Base-by-base conservation (phyloP, 2,888 invertebrate species). In the Liodrosophila aerea region DNA sequence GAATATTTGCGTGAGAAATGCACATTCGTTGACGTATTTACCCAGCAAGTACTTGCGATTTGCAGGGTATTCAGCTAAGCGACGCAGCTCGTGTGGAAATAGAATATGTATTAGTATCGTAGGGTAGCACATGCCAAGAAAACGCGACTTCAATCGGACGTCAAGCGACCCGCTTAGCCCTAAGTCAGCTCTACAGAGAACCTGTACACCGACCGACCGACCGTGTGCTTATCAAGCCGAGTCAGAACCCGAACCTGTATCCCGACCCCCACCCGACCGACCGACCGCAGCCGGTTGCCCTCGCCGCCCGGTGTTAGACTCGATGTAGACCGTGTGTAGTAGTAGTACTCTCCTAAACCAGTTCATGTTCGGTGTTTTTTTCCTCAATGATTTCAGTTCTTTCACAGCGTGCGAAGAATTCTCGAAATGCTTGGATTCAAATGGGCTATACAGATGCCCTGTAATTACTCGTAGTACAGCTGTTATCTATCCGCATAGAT, bases 1-100 rank as follows among this genome's bases (percentile, higher is more conserved):
- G 69, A 64, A 58, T 65, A 60, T 64, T 73, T 65, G 74, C 73
- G 64, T 83, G 64, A 56, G 49, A 47, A 60, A 47, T 56, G 54
- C 22, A 22, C 22, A 5, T 7, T 34, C 47, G 56, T 78, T 75
- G 78, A 64, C 80, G 58, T 58, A 61, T 43, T n/a, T 18, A n/a
- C 31, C 5, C n/a, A 31, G 22, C 29, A 29, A 29, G 8, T 9
- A 9, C 13, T 11, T 12, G 29, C 11, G 7, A 3, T 1, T 15
- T 57, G 51, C 54, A 72, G 77, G 57, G 77, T 57, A 69, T 70
- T 11, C 39, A 22, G 7, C 7, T 18, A 16, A 0, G 4, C 37
- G 5, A 18, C 51, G 52, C 41, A 34, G 47, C 62, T 77, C 63
- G 54, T 69, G 58, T 53, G 57, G 51, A 66, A 58, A 45, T 36